Base-by-base conservation (phyloP, 2,113 vertebrate species). In the Guaruba guarouba region DNA sequence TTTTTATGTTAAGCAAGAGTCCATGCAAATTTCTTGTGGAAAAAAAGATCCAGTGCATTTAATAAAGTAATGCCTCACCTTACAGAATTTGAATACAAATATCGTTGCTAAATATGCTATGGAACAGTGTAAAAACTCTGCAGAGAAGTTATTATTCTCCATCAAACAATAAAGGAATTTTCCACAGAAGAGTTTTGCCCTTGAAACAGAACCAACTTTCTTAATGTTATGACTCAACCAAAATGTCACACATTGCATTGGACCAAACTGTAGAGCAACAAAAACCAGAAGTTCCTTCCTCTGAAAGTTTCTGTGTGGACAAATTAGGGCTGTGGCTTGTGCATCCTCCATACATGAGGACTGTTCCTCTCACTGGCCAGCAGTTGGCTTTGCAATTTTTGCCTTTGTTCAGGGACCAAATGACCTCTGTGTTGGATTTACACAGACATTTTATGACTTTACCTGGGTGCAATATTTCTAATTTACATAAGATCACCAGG, bases 301-400 rank as follows among this genome's bases (percentile, higher is more conserved):
- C 3, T 2, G 55, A 27, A 82, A 62, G 25, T 39, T 77, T 74
- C 54, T 83, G 68, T 8, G 1, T 2, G 11, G 70, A 73, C 1
- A 1, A 51, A 48, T 1, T 29, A 91, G 25, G 33, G 25, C 39
- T 67, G 64, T 25, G 59, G 24, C 43, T 62, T 3, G 1, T 7
- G 9, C 2, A 1, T 8, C 18, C 37, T 59, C 25, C 28, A 3
- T 0, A 0, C 37, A 11, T 0, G 2, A 19, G 31, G 9, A 37
- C 37, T 37, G 17, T 6, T 70, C 37, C 31, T 70, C 39, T 81
- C 51, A 8, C 23, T 4, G 33, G 29, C 31, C 57, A 63, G 43
- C 22, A 69, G 44, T 3, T 0, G 3, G 37, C 20, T 86, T 82
- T 41, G n/a, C 39, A 59, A 49, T 14, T 43, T 77, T 28, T 74